Percentiles rank a stretch among this genome's conserved stretches.
These are phyloP conservation scores for Argyrosomus japonicus DNA, from an alignment of 2,113 vertebrate species.

Conservation along the genomic window DNA sequence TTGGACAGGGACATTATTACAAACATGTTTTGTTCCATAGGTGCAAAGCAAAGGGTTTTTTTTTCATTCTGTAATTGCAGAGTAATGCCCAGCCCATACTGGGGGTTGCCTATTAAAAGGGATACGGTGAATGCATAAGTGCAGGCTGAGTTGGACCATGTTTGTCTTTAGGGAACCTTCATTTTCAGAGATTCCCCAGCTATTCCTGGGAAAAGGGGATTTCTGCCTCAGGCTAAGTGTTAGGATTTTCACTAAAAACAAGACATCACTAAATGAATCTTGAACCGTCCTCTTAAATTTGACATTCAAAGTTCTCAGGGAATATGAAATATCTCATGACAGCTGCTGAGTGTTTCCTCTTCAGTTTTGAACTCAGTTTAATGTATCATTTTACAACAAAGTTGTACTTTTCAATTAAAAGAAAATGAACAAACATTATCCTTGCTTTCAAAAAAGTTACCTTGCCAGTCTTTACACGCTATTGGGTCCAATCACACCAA, in stretches of 20 bases:
- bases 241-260: background rate
- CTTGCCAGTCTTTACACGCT: background rate
- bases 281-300: background rate
- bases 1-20: constrained; percentile 55
- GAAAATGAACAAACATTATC: background rate
- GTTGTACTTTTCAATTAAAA: background rate
- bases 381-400: background rate
- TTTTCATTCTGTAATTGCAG: constrained; percentile 29
- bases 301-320: background rate
- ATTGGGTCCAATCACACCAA: background rate
- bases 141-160: background rate
- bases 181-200: constrained; percentile 25
- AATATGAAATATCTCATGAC: constrained; percentile 30
- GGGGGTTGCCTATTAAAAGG: constrained; percentile 39
- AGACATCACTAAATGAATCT: background rate
- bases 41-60: constrained; percentile 44
- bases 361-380: background rate
- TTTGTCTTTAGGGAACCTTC: constrained; percentile 30
- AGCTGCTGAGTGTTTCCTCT: background rate
- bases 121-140: background rate
- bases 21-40: constrained; percentile 52
- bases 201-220: constrained; percentile 14
- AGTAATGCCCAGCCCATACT: constrained; percentile 15
- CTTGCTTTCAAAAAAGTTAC: background rate
- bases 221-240: constrained; percentile 21